These are phyloP conservation scores for Scopus umbretta DNA, from an alignment of 2,113 vertebrate genomes.

Conservation along the genomic window DNA sequence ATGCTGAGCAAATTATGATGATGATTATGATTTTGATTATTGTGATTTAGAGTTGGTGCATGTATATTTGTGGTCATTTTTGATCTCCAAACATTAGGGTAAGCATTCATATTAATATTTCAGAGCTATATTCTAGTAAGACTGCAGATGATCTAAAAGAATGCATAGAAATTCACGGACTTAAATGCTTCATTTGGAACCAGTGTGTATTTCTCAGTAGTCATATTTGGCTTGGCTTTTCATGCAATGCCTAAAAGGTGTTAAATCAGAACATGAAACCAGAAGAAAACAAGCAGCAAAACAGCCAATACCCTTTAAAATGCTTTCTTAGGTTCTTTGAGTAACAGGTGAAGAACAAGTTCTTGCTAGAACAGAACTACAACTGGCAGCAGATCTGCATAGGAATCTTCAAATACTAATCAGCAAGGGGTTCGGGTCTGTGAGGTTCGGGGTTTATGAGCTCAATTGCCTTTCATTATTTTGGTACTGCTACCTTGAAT, in stretches of 20 bases:
- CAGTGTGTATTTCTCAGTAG: not conserved
- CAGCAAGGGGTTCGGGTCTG: fast-evolving
- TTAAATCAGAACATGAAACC: not conserved
- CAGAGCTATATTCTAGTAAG: not conserved
- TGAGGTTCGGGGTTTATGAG: not conserved
- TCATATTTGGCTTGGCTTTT: not conserved
- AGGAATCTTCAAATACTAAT: not conserved
- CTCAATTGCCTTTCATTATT: not conserved
- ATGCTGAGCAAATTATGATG: not conserved
- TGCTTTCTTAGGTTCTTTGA: not conserved
- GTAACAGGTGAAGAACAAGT: not conserved
- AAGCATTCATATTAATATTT: not conserved
- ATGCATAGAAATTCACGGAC: not conserved
- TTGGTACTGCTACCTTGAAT: not conserved
- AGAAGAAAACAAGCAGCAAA: not conserved
- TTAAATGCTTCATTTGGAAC: not conserved
- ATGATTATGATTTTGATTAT: not conserved
- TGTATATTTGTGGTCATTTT: not conserved
- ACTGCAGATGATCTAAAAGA: not conserved
- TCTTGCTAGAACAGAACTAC: not conserved
- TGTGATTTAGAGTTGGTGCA: not conserved
- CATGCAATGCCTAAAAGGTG: not conserved
- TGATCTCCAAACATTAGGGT: not conserved
- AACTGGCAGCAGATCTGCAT: not conserved
- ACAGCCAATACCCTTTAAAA: not conserved